Conservation (phyloP, 2,113 vertebrate species). For the Pitta sordida region DNA sequence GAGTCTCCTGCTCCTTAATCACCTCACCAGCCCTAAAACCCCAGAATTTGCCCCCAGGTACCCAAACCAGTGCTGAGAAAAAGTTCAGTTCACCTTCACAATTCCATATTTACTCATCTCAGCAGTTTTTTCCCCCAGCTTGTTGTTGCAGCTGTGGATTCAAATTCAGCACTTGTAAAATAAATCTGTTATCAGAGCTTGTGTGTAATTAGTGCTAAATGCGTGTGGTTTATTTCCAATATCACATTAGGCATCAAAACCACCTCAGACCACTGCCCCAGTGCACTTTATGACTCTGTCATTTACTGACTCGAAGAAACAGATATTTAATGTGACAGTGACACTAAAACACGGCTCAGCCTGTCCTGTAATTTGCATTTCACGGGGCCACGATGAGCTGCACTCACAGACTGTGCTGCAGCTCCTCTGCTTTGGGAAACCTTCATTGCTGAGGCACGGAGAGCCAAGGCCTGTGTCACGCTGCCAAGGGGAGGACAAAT, state of each 20-base stretch:
- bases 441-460: neutral
- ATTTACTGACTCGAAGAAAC: conserved; percentile 50
- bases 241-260: conserved; percentile 57
- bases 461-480: neutral
- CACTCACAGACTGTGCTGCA: neutral
- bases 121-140: neutral
- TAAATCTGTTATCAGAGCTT: conserved; percentile 52
- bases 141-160: conserved; percentile 65
- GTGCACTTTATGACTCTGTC: conserved; percentile 56
- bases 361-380: conserved; percentile 23
- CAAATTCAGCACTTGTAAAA: conserved; percentile 61
- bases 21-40: neutral
- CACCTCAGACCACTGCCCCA: conserved; percentile 61
- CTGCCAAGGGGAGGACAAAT: neutral
- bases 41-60: neutral
- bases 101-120: neutral
- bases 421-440: neutral
- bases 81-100: conserved; percentile 23
- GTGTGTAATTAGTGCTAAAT: conserved; percentile 69
- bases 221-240: conserved; percentile 54
- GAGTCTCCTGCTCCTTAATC: neutral
- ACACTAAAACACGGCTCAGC: conserved; percentile 39
- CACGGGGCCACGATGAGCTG: neutral
- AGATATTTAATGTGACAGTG: conserved; percentile 65
- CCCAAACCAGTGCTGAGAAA: neutral